These are phyloP conservation scores for Lasioglossum zephyrum DNA, from an alignment of 2,888 invertebrate genomes.

Conservation along the genomic window DNA sequence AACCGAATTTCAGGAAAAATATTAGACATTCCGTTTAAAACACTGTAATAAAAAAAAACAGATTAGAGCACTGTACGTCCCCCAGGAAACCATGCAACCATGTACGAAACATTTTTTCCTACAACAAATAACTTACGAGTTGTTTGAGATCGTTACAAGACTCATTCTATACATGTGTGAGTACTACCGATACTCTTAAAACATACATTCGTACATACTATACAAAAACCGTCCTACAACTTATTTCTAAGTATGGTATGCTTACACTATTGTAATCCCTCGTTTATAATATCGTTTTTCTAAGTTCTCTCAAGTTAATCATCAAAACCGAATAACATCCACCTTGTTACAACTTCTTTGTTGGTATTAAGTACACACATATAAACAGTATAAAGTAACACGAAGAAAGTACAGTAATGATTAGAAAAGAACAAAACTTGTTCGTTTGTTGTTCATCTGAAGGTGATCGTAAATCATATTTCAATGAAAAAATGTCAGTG, in stretches of 20 bases:
- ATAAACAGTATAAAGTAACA: constrained; percentile 29
- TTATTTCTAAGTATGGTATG: constrained; percentile 18
- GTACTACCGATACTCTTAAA: background rate
- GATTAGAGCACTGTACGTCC: no score
- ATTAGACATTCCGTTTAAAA: no score
- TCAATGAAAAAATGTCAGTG: constrained; percentile 8
- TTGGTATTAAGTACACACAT: constrained; percentile 28
- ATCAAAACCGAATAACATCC: constrained; percentile 72
- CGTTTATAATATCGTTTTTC: constrained; percentile 6
- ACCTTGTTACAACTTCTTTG: constrained; percentile 67
- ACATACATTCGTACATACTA: constrained; percentile 28
- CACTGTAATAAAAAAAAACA: no score
- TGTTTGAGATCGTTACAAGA: no score
- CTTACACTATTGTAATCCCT: constrained; percentile 22
- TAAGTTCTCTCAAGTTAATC: constrained; percentile 58
- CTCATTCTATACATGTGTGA: background rate
- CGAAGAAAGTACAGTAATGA: constrained; percentile 19
- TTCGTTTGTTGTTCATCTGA: background rate
- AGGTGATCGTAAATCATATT: constrained; percentile 1
- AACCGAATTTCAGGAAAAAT: no score
- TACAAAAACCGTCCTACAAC: constrained; percentile 41
- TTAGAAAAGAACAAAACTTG: constrained; percentile 6
- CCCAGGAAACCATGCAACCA: no score
- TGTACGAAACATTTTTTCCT: no score
- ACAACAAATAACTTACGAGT: no score